Conservation (phyloP, 2,797 vertebrate genomes). For the Mus caroli region DNA sequence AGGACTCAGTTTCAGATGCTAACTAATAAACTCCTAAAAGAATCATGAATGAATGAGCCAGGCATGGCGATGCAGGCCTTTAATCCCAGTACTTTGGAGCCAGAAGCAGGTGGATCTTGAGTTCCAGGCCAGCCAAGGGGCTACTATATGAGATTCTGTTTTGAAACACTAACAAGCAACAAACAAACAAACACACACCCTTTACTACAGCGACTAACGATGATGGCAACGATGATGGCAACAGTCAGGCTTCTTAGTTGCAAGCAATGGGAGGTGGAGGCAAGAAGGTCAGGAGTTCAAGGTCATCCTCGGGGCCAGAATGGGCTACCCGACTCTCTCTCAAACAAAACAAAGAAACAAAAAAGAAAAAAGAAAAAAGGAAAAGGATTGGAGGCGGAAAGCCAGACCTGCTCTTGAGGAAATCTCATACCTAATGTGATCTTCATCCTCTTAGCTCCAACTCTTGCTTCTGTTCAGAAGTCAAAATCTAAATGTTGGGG, state of each 20-base stretch:
- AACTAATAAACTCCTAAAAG: not conserved
- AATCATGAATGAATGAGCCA: not conserved
- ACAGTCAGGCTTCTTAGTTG: not conserved
- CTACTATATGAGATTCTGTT: too few species aligned
- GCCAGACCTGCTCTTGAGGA: not conserved
- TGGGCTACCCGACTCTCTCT: not conserved
- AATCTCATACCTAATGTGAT: not conserved
- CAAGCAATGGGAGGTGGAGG: not conserved
- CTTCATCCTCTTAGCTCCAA: not conserved
- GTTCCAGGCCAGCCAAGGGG: not conserved
- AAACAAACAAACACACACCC: not conserved
- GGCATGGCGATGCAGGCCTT: too few species aligned
- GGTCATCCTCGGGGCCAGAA: not conserved
- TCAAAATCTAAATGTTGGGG: not conserved
- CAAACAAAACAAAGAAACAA: not conserved
- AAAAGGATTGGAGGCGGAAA: not conserved
- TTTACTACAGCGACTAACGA: not conserved
- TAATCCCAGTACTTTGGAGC: not conserved
- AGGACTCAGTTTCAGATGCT: constrained; percentile 18
- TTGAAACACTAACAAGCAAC: too few species aligned
- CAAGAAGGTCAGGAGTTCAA: not conserved
- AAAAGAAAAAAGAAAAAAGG: not conserved
- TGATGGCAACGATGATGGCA: not conserved
- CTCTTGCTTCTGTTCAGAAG: not conserved
- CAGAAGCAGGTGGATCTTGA: not conserved